A percentile compares a stretch with the other conserved stretches of the same genome.
Evolutionary conservation across 1,140 invertebrate species (phyloP).

Genomic region (Heliconius hewitsoni): DNA sequence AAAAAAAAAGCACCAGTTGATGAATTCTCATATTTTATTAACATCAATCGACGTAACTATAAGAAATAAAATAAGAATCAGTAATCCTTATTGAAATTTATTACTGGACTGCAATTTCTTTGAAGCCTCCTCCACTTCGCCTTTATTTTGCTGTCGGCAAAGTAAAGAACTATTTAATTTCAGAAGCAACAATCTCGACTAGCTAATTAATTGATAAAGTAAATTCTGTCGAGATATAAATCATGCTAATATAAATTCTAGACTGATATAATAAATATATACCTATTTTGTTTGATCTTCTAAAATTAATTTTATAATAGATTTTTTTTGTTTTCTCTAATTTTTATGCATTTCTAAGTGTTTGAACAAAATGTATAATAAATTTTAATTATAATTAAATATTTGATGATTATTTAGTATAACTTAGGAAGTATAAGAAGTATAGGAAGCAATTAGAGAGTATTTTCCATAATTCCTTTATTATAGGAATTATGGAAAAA

Average conservation of each 20-base stretch:
- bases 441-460: too few species aligned
- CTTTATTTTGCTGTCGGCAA: neutral
- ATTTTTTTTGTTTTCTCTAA: neutral
- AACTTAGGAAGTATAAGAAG: too few species aligned
- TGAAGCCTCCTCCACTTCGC: neutral
- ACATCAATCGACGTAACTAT: too few species aligned
- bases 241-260: neutral
- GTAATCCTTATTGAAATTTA: neutral
- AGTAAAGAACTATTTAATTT: neutral
- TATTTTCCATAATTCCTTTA: too few species aligned
- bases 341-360: neutral
- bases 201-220: neutral
- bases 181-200: neutral
- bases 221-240: neutral
- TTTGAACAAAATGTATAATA: too few species aligned
- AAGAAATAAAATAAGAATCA: neutral
- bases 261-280: neutral
- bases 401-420: too few species aligned
- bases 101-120: neutral
- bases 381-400: too few species aligned
- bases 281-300: neutral
- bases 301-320: neutral
- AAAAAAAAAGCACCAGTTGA: too few species aligned
- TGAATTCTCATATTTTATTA: too few species aligned
- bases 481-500: too few species aligned